Base-by-base conservation (phyloP, 1,140 invertebrate genomes). In the Drosophila orosa region DNA sequence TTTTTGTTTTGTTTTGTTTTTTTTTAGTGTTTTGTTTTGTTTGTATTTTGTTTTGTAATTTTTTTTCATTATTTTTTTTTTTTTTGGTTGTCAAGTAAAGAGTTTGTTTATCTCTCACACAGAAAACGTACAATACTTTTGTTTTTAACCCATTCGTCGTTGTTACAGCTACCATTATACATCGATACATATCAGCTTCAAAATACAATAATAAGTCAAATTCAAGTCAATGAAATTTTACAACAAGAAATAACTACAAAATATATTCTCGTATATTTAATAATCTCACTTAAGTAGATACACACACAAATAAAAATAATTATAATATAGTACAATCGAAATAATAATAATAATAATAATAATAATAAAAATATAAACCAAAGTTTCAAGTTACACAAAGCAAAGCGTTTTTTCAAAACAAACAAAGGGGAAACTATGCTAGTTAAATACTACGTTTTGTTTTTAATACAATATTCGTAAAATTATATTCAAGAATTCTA, bases 71-170 rank as follows among this genome's bases (percentile, higher is more conserved):
- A 47, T 44, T 45, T 66, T 58, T 59, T 35, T 65, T 25, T 63
- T 63, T 60, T 89, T 78, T 84, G 77, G 83, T 80, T 87, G 83
- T 86, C 83, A 86, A 86, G 82, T 86, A 87, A 89, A 87, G 87
- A 84, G 79, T 52, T 61, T 61, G 75, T 44, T 61, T 77, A 65
- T 68, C 45, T 62, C 71, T 84, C 84, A 89, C 84, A 84, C 77
- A 89, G 81, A 80, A 86, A 86, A 87, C 86, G 48, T 86, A 86
- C 83, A 86, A 86, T 86, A 86, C 83, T 86, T 86, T 85, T 58
- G 72, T 52, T 52, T 50, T 75, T 52, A 42, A 57, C 35, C 55
- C 62, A 50, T 42, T 60, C 60, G 60, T 71, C 65, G 66, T 68
- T 66, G 45, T 85, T 85, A 81, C 48, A 80, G 65, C 81, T 86